Percentiles rank a stretch among this genome's conserved stretches.
These are phyloP conservation scores for Plebejus anna DNA, from an alignment of 2,888 invertebrate genomes.

Conservation along the genomic window DNA sequence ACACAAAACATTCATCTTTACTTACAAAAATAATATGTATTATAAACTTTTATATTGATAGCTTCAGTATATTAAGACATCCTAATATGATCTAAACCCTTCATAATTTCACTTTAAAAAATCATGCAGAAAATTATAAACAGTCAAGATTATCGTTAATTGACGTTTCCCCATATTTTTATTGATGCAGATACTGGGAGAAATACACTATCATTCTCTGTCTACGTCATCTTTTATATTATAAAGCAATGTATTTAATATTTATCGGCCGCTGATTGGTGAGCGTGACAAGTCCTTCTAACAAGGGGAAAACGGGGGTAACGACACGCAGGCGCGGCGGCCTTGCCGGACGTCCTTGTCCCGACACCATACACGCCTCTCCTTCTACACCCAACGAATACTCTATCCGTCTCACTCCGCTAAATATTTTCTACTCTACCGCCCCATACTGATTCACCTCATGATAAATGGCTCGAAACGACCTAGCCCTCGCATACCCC, in stretches of 20 bases:
- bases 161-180: neutral
- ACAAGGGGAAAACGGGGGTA: slow-evolving; percentile 46
- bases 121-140: neutral
- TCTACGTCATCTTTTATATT: neutral
- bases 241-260: slow-evolving; percentile 20
- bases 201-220: neutral
- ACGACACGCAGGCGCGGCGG: slow-evolving; percentile 58
- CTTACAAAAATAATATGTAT: too few species aligned
- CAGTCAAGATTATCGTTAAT: neutral
- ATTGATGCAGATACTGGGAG: neutral
- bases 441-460: slow-evolving; percentile 55
- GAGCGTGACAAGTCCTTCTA: slow-evolving; percentile 42
- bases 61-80: too few species aligned
- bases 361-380: slow-evolving; percentile 49
- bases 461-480: slow-evolving; percentile 67
- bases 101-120: too few species aligned
- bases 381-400: slow-evolving; percentile 48
- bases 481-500: slow-evolving; percentile 57
- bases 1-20: too few species aligned
- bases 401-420: slow-evolving; percentile 46
- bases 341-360: slow-evolving; percentile 74
- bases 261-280: slow-evolving; percentile 44
- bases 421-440: slow-evolving; percentile 44
- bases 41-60: too few species aligned
- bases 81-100: too few species aligned